These are phyloP conservation scores for Lophotriccus pileatus DNA, from an alignment of 2,797 vertebrate genomes.

Conservation along the genomic window DNA sequence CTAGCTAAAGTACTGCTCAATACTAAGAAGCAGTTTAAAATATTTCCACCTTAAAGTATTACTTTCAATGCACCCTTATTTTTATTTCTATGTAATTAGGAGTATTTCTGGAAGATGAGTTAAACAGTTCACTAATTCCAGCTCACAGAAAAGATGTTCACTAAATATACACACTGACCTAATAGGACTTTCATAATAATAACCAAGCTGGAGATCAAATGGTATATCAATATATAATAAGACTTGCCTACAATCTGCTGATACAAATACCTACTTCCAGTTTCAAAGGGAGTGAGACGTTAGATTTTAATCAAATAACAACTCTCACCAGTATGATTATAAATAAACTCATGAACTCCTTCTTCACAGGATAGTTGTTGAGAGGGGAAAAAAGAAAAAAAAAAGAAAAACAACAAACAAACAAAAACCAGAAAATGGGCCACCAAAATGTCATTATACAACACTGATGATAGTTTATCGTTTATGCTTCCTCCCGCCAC, in stretches of 20 bases:
- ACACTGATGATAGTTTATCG: slow-evolving; percentile 21
- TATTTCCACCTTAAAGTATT: background rate
- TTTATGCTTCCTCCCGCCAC: background rate
- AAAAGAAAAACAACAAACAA: background rate
- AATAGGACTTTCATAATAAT: background rate
- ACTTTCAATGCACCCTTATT: background rate
- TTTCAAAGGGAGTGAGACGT: slow-evolving; percentile 43
- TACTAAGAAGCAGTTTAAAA: background rate
- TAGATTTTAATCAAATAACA: slow-evolving; percentile 18
- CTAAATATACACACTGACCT: background rate
- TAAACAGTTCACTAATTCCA: background rate
- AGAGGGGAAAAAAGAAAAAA: background rate
- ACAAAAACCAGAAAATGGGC: slow-evolving; percentile 38
- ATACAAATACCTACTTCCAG: background rate
- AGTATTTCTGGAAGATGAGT: background rate
- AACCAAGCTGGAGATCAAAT: slow-evolving; percentile 7
- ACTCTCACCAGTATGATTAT: slow-evolving; percentile 1
- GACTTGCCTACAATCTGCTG: background rate
- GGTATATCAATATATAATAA: background rate
- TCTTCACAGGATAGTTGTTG: background rate
- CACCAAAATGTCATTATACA: slow-evolving; percentile 50
- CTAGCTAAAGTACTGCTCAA: background rate
- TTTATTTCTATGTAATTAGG: background rate
- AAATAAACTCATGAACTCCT: slow-evolving; percentile 26
- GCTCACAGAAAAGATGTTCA: background rate